These are phyloP conservation scores for Drosophila setosimentum DNA, from an alignment of 2,888 invertebrate species.

Conservation along the genomic window DNA sequence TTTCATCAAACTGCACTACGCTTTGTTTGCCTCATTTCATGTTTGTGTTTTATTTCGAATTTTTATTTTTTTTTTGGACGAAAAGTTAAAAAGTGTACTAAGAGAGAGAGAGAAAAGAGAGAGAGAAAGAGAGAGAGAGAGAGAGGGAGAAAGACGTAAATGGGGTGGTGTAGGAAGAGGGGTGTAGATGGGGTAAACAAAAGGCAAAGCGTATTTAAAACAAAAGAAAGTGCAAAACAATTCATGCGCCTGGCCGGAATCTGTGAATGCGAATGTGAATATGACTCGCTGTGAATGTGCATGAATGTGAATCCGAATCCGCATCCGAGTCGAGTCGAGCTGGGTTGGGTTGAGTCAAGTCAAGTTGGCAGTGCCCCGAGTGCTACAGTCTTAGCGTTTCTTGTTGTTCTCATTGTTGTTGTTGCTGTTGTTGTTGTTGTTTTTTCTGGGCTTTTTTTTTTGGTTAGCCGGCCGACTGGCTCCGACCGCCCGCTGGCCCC, in stretches of 20 bases:
- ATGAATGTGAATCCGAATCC: conserved; percentile 38
- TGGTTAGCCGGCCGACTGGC: conserved; percentile 46
- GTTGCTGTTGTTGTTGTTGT: background rate
- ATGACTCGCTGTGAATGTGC: conserved; percentile 28
- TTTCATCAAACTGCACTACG: conserved; percentile 39
- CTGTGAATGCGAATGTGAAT: conserved; percentile 36
- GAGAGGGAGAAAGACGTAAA: background rate
- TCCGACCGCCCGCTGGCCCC: conserved; percentile 53
- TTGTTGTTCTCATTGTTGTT: conserved; percentile 6
- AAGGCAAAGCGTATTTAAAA: conserved; percentile 72
- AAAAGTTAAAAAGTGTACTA: conserved; percentile 45
- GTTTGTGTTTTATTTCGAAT: conserved; percentile 29
- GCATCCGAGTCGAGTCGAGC: conserved; percentile 30
- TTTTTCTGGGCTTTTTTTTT: conserved; percentile 19
- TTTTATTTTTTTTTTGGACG: conserved; percentile 41
- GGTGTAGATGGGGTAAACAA: conserved; percentile 45
- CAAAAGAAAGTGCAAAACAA: conserved; percentile 81
- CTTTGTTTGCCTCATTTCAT: conserved; percentile 49
- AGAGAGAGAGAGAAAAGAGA: background rate
- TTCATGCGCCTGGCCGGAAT: conserved; percentile 67
- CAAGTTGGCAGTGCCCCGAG: conserved; percentile 7
- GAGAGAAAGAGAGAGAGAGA: background rate
- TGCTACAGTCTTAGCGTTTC: conserved; percentile 1
- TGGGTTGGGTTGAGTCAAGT: background rate
- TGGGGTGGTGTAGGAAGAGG: background rate